Conservation (phyloP, 2,888 invertebrate genomes). For the Drosophila lutescens region DNA sequence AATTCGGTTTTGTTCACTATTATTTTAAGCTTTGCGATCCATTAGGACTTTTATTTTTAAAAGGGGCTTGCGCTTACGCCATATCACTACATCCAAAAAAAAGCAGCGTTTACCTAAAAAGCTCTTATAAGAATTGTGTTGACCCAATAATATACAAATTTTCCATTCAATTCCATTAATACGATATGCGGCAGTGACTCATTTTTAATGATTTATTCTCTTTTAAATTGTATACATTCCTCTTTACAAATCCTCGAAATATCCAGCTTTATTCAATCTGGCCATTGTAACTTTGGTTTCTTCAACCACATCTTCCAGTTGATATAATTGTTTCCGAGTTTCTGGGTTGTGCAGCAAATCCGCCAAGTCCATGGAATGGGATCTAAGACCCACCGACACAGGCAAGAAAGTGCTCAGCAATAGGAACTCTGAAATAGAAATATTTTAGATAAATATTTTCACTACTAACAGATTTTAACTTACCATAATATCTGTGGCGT, state of each 20-base stretch:
- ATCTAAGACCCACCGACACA: not conserved
- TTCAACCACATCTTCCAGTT: conserved; percentile 15
- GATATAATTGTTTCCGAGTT: not conserved
- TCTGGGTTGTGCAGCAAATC: conserved; percentile 11
- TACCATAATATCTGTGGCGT: conserved; percentile 58
- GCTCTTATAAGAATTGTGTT: too few relatives aligned
- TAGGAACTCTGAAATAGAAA: conserved; percentile 27
- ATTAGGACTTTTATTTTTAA: not conserved
- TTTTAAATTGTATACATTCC: too few relatives aligned
- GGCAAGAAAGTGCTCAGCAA: conserved; percentile 41
- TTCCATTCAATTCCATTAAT: too few relatives aligned
- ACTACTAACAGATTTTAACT: not conserved
- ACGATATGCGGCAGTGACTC: too few relatives aligned
- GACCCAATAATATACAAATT: too few relatives aligned
- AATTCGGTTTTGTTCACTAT: not conserved
- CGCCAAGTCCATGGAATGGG: conserved; percentile 4
- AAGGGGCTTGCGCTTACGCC: too few relatives aligned
- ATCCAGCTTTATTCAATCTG: conserved; percentile 58
- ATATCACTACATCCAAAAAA: too few relatives aligned
- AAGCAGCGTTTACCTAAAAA: too few relatives aligned
- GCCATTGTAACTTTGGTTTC: conserved; percentile 50
- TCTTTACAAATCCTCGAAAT: conserved; percentile 50
- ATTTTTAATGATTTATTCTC: too few relatives aligned
- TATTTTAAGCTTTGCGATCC: not conserved
- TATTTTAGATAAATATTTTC: not conserved